Evolutionary conservation across 2,888 invertebrate species (phyloP).

Genomic region (Eurytoma californica): DNA sequence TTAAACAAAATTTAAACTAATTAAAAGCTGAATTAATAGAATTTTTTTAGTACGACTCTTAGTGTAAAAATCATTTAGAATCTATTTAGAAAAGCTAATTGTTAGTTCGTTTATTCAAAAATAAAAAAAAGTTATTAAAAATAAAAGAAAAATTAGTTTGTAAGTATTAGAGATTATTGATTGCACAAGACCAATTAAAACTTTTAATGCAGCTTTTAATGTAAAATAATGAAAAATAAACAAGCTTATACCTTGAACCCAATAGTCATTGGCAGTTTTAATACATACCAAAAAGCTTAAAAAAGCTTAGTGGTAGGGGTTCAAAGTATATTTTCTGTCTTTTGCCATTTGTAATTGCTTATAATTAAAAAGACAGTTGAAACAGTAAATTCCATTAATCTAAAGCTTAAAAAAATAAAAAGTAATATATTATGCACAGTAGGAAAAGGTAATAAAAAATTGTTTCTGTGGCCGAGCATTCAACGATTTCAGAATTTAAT

Average conservation of each 20-base stretch:
- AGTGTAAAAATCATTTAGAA: background rate
- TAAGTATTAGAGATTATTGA: background rate
- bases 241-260: conserved; percentile 62
- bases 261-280: conserved; percentile 37
- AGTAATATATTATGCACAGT: too few relatives aligned
- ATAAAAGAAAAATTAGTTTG: background rate
- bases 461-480: background rate
- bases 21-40: conserved; percentile 59
- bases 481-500: background rate
- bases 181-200: background rate
- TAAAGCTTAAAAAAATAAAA: background rate
- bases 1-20: conserved; percentile 48
- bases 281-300: conserved; percentile 1
- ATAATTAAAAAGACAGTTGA: conserved; percentile 27
- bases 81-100: background rate
- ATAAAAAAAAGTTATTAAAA: too few relatives aligned
- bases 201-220: conserved; percentile 59
- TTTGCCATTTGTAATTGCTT: conserved; percentile 23
- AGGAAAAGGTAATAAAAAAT: too few relatives aligned
- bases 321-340: conserved; percentile 62
- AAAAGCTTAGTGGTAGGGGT: conserved; percentile 55
- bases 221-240: conserved; percentile 35
- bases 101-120: conserved; percentile 1
- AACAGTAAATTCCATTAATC: background rate
- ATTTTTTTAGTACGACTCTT: conserved; percentile 12